These are phyloP conservation scores for Benitochromis conjunctus DNA, from an alignment of 2,113 vertebrate genomes.

Conservation along the genomic window DNA sequence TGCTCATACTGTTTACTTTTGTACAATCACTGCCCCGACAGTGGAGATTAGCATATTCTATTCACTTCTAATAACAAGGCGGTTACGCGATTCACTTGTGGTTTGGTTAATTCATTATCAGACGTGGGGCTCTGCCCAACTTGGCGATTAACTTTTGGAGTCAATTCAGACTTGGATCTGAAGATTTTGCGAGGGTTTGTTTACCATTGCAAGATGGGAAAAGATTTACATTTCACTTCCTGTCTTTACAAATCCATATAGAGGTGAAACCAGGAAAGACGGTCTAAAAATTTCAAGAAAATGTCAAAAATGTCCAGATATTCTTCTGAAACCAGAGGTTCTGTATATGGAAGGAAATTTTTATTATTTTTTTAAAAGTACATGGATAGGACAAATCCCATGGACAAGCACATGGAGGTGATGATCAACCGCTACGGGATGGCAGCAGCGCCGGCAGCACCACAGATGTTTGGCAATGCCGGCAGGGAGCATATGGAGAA, in stretches of 20 bases:
- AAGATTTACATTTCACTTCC: background rate
- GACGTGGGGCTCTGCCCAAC: background rate
- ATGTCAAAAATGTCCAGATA: background rate
- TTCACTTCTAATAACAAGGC: background rate
- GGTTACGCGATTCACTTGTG: background rate
- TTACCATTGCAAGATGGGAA: background rate
- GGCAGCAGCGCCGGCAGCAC: constrained; percentile 68
- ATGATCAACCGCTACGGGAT: constrained; percentile 82
- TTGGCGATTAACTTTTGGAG: background rate
- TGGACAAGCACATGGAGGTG: constrained; percentile 89
- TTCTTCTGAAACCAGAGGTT: background rate
- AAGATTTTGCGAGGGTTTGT: background rate
- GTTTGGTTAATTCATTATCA: background rate
- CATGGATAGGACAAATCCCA: constrained; percentile 76
- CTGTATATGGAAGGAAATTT: background rate
- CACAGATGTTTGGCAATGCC: constrained; percentile 88
- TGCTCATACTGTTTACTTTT: background rate
- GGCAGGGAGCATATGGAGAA: constrained; percentile 94
- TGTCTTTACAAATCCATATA: background rate
- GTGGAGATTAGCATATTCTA: background rate
- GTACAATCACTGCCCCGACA: background rate
- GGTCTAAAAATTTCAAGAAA: background rate
- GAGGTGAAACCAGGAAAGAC: background rate
- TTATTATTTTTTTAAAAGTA: constrained; percentile 54
- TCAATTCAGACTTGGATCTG: background rate